Base-by-base conservation (phyloP, 2,113 vertebrate genomes). In the Osmerus mordax region DNA sequence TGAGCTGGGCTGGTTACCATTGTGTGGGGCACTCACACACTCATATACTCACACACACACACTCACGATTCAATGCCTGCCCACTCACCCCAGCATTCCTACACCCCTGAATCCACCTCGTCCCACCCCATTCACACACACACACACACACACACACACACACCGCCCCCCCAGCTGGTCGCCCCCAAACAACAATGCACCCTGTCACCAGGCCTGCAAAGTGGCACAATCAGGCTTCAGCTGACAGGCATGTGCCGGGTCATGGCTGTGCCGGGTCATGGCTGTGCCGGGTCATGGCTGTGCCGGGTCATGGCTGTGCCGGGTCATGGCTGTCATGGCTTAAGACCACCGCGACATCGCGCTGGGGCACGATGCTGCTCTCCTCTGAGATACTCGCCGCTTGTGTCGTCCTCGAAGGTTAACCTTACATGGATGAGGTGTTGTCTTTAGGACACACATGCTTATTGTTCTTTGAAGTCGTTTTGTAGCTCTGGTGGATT, bases 141-240 rank as follows among this genome's bases (percentile, higher is more conserved):
- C 23, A 28, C 63, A 41, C 64, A 54, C 70, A 21, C 21, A 21
- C 21, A 64, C 61, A 28, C 63, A 41, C n/a, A 47, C 19, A 18
- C 54, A 51, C n/a, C 23, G 76, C 29, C 67, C 64, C 64, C 64
- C 70, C 77, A 77, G 73, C 70, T 65, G 70, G 72, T 73, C 15
- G 47, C 51, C 65, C 71, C 7, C 65, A 13, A 23, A 16, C 75
- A 74, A 88, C 81, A 87, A 82, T 85, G 78, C 63, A 11, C 58
- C 73, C 75, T 79, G 82, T 84, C 76, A 81, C 70, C 64, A 65
- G 21, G 78, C 83, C 81, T 87, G 73, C 82, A 85, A 84, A 86
- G 72, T 75, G 80, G 84, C 87, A 87, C 75, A 77, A 65, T 83
- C 53, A 23, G 61, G 66, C 36, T 72, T 86, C 79, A 81, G 84